phyloP scores from a whole-genome alignment of 2,888 invertebrate genomes.

The Drosophila atripex region DNA sequence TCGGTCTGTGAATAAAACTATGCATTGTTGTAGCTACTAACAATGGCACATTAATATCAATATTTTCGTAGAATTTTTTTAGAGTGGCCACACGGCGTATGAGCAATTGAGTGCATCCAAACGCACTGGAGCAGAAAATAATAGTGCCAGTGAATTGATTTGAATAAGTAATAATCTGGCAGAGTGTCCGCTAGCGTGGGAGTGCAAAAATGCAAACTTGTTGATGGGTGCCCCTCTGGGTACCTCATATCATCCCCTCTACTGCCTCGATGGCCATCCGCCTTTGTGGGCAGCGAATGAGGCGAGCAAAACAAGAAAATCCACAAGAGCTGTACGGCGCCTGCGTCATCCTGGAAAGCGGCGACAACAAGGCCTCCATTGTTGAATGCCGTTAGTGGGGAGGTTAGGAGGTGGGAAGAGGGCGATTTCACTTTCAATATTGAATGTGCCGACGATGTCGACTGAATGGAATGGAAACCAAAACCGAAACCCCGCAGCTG shows the following conservation, averaged over 20 bases:
- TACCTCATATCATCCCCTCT: too few species aligned
- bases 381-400: slow-evolving; percentile 1
- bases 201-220: slow-evolving; percentile 53
- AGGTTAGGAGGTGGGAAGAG: neutral
- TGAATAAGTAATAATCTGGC: slow-evolving; percentile 49
- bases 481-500: slow-evolving; percentile 49
- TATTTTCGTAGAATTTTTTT: neutral
- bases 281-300: slow-evolving; percentile 40
- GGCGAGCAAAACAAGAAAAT: slow-evolving; percentile 61
- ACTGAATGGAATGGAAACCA: slow-evolving; percentile 53
- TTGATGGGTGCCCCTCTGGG: slow-evolving; percentile 45
- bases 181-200: slow-evolving; percentile 11
- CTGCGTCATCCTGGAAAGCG: slow-evolving; percentile 47
- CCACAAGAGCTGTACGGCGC: slow-evolving; percentile 2
- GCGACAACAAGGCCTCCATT: slow-evolving; percentile 4
- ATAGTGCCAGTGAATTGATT: slow-evolving; percentile 42
- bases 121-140: slow-evolving; percentile 16
- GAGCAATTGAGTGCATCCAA: slow-evolving; percentile 32
- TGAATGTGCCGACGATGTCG: slow-evolving; percentile 53
- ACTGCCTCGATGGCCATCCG: neutral
- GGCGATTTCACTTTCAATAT: slow-evolving; percentile 61
- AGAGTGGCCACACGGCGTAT: slow-evolving; percentile 38
- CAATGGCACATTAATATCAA: neutral
- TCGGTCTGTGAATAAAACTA: neutral
- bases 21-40: neutral